Conservation (phyloP, 2,797 vertebrate genomes). For the Novumbra hubbsi region DNA sequence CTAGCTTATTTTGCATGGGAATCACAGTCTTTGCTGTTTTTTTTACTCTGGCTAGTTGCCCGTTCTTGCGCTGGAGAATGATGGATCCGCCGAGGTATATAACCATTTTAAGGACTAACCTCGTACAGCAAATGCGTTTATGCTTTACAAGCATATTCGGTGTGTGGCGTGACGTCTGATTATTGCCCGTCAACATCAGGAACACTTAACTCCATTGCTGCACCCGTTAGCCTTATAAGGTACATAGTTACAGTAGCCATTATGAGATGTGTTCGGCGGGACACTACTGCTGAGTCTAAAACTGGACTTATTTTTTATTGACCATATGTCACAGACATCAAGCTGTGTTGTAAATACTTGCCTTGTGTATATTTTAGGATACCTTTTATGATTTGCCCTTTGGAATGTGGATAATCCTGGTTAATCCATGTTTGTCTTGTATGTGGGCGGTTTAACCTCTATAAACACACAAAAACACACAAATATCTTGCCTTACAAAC, state of each 20-base stretch:
- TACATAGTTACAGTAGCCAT: too few species aligned
- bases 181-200: neutral
- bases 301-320: too few species aligned
- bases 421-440: constrained; percentile 50
- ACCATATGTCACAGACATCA: too few species aligned
- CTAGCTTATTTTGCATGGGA: neutral
- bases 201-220: neutral
- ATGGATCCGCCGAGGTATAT: neutral
- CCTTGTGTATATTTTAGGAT: neutral
- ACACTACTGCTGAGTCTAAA: too few species aligned
- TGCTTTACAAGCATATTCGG: neutral
- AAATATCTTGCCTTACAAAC: too few species aligned
- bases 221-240: too few species aligned
- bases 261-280: too few species aligned
- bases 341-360: too few species aligned
- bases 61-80: neutral
- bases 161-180: neutral
- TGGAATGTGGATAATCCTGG: constrained; percentile 28
- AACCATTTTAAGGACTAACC: neutral
- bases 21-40: too few species aligned
- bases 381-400: constrained; percentile 7
- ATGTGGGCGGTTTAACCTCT: constrained; percentile 58
- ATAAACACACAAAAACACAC: neutral
- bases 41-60: too few species aligned
- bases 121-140: neutral